Conservation (phyloP, 2,113 vertebrate species). For the Cyanistes caeruleus region DNA sequence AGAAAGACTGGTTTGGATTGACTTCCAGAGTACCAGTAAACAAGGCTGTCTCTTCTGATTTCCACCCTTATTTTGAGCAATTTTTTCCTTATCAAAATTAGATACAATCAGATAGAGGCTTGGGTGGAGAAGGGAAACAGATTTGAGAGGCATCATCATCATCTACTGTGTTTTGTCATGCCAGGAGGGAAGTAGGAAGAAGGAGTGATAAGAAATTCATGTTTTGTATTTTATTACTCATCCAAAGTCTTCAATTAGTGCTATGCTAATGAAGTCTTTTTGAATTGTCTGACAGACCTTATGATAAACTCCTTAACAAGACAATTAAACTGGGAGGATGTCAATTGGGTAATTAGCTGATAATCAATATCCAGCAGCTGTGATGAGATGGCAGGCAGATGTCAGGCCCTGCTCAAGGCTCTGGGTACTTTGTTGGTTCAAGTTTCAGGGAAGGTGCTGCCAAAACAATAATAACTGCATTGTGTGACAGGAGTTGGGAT, state of each 20-base stretch:
- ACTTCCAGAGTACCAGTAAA: not conserved
- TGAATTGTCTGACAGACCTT: not conserved
- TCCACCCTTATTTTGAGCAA: not conserved
- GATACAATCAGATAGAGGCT: not conserved
- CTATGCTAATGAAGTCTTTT: not conserved
- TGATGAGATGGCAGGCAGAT: not conserved
- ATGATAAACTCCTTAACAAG: constrained; percentile 16
- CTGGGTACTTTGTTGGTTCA: not conserved
- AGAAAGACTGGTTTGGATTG: not conserved
- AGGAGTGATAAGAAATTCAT: not conserved
- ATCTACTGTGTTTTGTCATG: not conserved
- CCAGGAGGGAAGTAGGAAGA: not conserved
- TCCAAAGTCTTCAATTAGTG: not conserved
- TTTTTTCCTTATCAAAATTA: not conserved
- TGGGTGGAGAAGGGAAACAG: not conserved
- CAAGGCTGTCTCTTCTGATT: not conserved
- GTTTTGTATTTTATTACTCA: constrained; percentile 8
- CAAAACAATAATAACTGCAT: not conserved
- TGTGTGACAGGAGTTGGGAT: not conserved
- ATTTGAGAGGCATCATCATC: not conserved
- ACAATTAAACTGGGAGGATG: not conserved
- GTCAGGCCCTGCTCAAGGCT: not conserved
- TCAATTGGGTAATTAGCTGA: constrained; percentile 2
- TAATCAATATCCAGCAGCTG: not conserved
- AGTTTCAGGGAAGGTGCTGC: not conserved